phyloP scores from a whole-genome alignment of 2,888 invertebrate genomes.

The Stegana nigrithorax region DNA sequence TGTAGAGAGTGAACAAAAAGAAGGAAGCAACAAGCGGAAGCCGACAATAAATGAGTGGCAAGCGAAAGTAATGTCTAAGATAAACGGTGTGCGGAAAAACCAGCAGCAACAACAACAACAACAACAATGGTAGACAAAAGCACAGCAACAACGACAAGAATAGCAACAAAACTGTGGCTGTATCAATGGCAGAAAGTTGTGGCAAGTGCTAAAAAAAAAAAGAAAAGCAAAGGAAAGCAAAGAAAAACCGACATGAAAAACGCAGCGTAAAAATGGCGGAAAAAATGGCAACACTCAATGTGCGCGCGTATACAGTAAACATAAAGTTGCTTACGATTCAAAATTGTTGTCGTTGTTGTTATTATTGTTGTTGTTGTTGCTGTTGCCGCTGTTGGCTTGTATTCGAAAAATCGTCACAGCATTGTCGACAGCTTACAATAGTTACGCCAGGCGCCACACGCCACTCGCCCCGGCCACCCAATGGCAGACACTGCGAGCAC shows the following conservation, averaged over 20 bases:
- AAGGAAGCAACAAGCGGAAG: constrained; percentile 18
- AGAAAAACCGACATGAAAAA: neutral
- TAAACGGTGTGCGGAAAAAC: constrained; percentile 58
- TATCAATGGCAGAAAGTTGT: constrained; percentile 37
- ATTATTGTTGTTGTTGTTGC: constrained; percentile 9
- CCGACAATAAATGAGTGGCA: constrained; percentile 30
- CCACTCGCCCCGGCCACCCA: neutral
- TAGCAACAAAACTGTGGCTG: neutral
- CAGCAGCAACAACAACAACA: constrained; percentile 43
- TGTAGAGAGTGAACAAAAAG: constrained; percentile 24
- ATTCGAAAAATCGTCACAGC: constrained; percentile 10
- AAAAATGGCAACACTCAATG: constrained; percentile 4
- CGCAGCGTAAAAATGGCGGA: neutral
- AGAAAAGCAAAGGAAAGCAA: neutral
- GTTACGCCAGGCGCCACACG: too few species aligned
- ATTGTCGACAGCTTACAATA: too few species aligned
- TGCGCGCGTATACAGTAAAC: constrained; percentile 22
- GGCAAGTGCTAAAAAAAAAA: constrained; percentile 48
- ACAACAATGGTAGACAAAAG: constrained; percentile 27
- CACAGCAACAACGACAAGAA: neutral
- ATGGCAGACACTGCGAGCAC: neutral
- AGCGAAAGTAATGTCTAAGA: constrained; percentile 44
- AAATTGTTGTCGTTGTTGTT: constrained; percentile 10
- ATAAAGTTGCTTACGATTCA: constrained; percentile 46
- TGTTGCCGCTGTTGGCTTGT: constrained; percentile 16